Evolutionary conservation across 1,140 invertebrate genomes (phyloP).

Genomic region (Prorops nasuta): DNA sequence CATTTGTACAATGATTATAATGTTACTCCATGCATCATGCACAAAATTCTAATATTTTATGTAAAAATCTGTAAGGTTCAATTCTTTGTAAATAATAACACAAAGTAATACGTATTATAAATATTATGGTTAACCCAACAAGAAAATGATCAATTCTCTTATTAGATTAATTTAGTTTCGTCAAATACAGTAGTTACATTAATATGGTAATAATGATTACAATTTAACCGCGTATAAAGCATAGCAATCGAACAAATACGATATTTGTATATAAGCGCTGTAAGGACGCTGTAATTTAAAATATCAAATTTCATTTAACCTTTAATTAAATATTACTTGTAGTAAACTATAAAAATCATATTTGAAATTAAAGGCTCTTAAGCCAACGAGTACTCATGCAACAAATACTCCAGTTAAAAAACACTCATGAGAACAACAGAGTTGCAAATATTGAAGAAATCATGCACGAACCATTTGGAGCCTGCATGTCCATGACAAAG

Average conservation of each 20-base stretch:
- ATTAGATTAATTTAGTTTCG: no score
- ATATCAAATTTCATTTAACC: constrained; percentile 5
- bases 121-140: no score
- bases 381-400: not conserved
- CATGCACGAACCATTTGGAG: constrained; percentile 53
- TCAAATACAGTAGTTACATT: no score
- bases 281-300: not conserved
- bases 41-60: constrained; percentile 9
- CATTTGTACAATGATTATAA: constrained; percentile 21
- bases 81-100: not conserved
- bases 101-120: not conserved
- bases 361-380: not conserved
- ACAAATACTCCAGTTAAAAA: not conserved
- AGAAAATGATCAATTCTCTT: no score
- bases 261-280: not conserved
- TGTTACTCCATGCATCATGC: constrained; percentile 10
- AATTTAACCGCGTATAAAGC: no score
- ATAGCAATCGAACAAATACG: no score
- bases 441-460: no score
- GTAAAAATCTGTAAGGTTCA: not conserved
- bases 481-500: constrained; percentile 56
- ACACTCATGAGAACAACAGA: not conserved
- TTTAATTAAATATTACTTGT: not conserved
- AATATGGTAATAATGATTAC: no score
- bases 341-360: not conserved